A percentile compares a stretch with the other conserved stretches of the same genome.
Conservation (phyloP, 2,888 invertebrate genomes). For the Parapristionchus giblindavisi region DNA sequence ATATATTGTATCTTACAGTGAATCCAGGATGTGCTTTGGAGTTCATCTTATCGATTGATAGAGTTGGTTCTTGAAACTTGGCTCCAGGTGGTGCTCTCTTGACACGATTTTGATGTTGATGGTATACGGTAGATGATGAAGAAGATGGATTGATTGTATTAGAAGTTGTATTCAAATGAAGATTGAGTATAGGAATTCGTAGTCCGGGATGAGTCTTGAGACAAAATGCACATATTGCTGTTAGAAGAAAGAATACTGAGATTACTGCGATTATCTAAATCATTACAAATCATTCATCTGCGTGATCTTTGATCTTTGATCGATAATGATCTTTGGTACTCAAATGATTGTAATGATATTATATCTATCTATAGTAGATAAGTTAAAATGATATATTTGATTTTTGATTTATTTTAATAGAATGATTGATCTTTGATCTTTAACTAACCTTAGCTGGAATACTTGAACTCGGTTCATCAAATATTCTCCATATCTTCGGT, state of each 20-base stretch:
- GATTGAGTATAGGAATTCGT: conserved; percentile 74
- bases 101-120: not conserved
- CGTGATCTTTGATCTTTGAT: not conserved
- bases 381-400: no score
- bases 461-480: conserved; percentile 98
- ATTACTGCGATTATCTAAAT: conserved; percentile 89
- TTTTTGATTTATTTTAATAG: no score
- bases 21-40: conserved; percentile 68
- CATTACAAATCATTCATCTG: not conserved
- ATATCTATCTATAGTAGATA: no score
- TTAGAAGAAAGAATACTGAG: conserved; percentile 94
- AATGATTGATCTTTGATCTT: no score
- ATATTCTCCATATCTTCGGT: conserved; percentile 97
- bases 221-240: conserved; percentile 93
- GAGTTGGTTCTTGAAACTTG: conserved; percentile 55
- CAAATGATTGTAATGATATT: no score
- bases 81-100: not conserved
- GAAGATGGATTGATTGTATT: not conserved
- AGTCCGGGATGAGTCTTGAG: conserved; percentile 96
- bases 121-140: not conserved
- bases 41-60: conserved; percentile 60
- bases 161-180: not conserved
- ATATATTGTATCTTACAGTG: conserved; percentile 50
- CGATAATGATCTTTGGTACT: no score
- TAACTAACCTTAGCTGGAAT: conserved; percentile 87